Percentiles rank a stretch among this genome's conserved stretches.
phyloP scores from a whole-genome alignment of 37 sponge, comb jelly and placozoan species.

The Cladorhizidae sp. region DNA sequence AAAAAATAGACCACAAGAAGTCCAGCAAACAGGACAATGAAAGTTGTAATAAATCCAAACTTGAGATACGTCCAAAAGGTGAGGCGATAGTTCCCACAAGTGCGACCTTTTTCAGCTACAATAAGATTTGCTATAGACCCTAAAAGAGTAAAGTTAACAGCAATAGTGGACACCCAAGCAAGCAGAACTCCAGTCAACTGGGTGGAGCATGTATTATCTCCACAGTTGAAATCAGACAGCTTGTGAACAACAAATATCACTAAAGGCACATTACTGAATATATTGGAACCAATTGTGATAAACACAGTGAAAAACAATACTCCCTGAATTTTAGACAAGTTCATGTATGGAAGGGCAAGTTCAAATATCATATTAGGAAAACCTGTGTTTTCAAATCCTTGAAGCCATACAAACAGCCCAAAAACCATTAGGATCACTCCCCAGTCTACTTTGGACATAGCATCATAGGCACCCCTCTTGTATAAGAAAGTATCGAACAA shows the following conservation, averaged over 20 bases:
- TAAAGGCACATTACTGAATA: constrained; percentile 83
- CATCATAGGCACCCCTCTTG: constrained; percentile 58
- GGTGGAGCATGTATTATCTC: constrained; percentile 9
- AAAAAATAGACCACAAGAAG: constrained; percentile 72
- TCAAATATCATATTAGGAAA: constrained; percentile 52
- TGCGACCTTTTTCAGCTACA: constrained; percentile 81
- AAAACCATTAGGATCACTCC: constrained; percentile 86
- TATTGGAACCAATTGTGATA: constrained; percentile 71
- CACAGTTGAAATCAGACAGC: constrained; percentile 44
- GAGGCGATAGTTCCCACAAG: constrained; percentile 40
- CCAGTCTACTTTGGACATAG: constrained; percentile 87
- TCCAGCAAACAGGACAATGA: constrained; percentile 51
- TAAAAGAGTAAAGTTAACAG: constrained; percentile 83
- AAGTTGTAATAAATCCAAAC: constrained; percentile 76
- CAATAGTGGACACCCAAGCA: constrained; percentile 80
- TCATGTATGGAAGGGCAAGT: constrained; percentile 34
- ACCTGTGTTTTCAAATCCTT: constrained; percentile 72
- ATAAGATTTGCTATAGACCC: constrained; percentile 86
- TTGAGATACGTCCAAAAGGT: constrained; percentile 68
- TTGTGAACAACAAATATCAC: constrained; percentile 66
- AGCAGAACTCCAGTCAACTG: constrained; percentile 58
- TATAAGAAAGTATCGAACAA: constrained; percentile 73
- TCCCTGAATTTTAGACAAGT: constrained; percentile 48
- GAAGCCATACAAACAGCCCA: constrained; percentile 90
- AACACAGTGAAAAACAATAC: constrained; percentile 68